Evolutionary conservation across 2,888 invertebrate genomes (phyloP).

Genomic region (Leuctra nigra): DNA sequence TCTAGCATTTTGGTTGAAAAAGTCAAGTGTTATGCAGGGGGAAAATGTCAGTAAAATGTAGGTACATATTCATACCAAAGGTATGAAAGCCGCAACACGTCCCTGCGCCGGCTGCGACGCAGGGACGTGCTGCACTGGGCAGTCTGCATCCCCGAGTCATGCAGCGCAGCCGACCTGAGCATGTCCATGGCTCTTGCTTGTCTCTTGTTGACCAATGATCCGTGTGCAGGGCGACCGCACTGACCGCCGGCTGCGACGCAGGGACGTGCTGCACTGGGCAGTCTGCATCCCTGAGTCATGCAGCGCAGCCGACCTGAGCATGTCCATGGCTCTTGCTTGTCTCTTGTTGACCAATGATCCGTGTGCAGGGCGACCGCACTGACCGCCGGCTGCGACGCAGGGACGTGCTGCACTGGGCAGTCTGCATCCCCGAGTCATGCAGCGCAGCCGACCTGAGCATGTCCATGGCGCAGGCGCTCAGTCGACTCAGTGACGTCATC

Average conservation of each 20-base stretch:
- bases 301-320: slow-evolving; percentile 22
- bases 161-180: slow-evolving; percentile 23
- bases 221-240: slow-evolving; percentile 7
- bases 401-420: slow-evolving; percentile 25
- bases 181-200: slow-evolving; percentile 21
- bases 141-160: slow-evolving; percentile 25
- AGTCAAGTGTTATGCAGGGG: too few species aligned
- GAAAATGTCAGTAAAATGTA: too few species aligned
- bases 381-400: slow-evolving; percentile 17
- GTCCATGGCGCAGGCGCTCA: slow-evolving; percentile 22
- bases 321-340: slow-evolving; percentile 22
- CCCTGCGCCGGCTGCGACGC: slow-evolving; percentile 14
- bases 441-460: slow-evolving; percentile 22
- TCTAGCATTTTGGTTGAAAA: too few species aligned
- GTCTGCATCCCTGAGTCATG: slow-evolving; percentile 26
- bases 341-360: not conserved
- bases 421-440: slow-evolving; percentile 27
- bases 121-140: slow-evolving; percentile 25
- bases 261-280: slow-evolving; percentile 25
- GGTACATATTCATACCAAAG: too few species aligned
- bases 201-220: too few species aligned
- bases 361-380: slow-evolving; percentile 7
- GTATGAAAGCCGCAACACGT: too few species aligned
- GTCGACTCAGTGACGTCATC: slow-evolving; percentile 11
- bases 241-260: slow-evolving; percentile 11